Evolutionary conservation across 64 coral and sea anemone genomes (phyloP).

Genomic region (Actinia equina): DNA sequence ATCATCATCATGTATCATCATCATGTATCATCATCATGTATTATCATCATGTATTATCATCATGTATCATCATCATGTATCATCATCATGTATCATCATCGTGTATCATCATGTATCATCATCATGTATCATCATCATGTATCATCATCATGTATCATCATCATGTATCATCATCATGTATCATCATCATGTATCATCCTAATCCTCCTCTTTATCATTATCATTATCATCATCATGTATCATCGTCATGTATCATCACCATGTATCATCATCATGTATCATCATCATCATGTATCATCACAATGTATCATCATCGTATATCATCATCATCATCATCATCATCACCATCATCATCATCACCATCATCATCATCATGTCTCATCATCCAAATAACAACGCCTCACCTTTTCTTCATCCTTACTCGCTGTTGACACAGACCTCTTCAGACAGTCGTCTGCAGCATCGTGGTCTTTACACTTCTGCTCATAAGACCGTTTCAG

Average conservation of each 20-base stretch:
- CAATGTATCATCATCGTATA: neutral
- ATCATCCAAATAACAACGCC: neutral
- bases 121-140: no score
- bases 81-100: no score
- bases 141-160: no score
- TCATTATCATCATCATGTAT: neutral
- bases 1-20: no score
- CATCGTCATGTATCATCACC: neutral
- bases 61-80: no score
- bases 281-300: neutral
- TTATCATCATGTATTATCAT: no score
- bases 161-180: no score
- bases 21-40: no score
- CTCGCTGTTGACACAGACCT: slow-evolving; percentile 70
- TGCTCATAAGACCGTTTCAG: slow-evolving; percentile 82
- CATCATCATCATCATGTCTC: neutral
- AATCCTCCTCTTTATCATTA: neutral
- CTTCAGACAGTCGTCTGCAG: slow-evolving; percentile 64
- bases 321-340: neutral
- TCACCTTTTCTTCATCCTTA: slow-evolving; percentile 97
- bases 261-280: neutral
- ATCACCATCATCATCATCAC: neutral
- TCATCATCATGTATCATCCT: no score
- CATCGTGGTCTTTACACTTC: slow-evolving; percentile 82
- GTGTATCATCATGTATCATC: no score